Percentiles rank a stretch among this genome's conserved stretches.
phyloP scores from a whole-genome alignment of 2,797 vertebrate genomes.

The Clarias pachynema region DNA sequence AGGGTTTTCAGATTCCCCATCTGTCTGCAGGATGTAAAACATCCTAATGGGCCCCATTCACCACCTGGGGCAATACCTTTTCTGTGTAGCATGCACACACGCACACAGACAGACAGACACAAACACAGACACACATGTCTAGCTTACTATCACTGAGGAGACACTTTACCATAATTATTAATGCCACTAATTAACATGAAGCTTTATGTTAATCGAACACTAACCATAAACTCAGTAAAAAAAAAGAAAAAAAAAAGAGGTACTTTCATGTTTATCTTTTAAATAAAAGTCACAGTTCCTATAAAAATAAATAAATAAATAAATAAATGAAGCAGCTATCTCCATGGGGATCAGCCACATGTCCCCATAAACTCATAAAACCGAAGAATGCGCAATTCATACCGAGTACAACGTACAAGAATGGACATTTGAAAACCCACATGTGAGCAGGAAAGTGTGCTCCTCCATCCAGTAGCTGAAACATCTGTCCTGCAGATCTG shows the following conservation, averaged over 20 bases:
- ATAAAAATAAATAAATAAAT: neutral
- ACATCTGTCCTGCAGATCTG: constrained; percentile 30
- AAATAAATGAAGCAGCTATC: neutral
- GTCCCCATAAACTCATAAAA: neutral
- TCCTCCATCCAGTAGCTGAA: neutral
- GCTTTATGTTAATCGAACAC: neutral
- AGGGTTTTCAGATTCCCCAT: constrained; percentile 49
- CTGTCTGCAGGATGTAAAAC: constrained; percentile 62
- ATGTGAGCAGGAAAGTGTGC: neutral
- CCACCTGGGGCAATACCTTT: constrained; percentile 56
- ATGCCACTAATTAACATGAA: neutral
- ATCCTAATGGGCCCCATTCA: constrained; percentile 58
- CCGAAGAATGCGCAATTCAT: neutral
- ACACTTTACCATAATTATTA: neutral
- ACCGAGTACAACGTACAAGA: neutral
- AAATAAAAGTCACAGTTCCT: neutral
- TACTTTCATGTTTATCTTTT: neutral
- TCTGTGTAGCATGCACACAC: constrained; percentile 4
- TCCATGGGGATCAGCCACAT: neutral
- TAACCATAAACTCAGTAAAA: neutral
- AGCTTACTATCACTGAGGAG: neutral
- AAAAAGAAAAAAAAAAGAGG: neutral
- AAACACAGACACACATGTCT: constrained; percentile 14
- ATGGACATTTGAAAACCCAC: neutral
- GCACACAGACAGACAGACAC: constrained; percentile 11